phyloP scores from a whole-genome alignment of 2,113 vertebrate genomes.

The Cavia aperea region DNA sequence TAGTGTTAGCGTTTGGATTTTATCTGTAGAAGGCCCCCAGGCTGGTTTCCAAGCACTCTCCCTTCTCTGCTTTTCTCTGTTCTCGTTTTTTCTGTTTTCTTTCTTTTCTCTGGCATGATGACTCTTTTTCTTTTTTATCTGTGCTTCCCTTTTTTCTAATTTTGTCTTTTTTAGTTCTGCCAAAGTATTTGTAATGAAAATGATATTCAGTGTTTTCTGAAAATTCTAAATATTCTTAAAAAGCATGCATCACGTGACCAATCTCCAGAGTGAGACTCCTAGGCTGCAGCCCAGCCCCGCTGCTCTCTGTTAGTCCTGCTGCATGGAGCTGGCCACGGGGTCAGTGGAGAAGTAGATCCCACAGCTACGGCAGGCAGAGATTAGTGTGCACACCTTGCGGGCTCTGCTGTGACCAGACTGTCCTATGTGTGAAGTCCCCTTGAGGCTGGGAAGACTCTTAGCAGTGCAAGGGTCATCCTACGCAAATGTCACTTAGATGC shows the following conservation, averaged over 20 bases:
- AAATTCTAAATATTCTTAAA: not conserved
- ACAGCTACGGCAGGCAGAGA: not conserved
- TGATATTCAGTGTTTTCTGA: slow-evolving; percentile 5
- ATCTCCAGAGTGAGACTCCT: not conserved
- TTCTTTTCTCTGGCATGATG: not conserved
- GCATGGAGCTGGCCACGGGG: too few species aligned
- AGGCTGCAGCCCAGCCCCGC: not conserved
- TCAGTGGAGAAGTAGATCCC: not conserved
- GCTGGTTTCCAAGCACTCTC: not conserved
- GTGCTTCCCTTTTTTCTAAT: not conserved
- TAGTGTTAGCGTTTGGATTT: not conserved
- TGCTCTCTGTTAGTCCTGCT: rapidly evolving
- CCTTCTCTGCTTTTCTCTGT: not conserved
- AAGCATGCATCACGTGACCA: not conserved
- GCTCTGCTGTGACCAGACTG: not conserved
- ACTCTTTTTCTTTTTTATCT: not conserved
- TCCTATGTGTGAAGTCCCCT: not conserved
- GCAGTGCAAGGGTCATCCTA: rapidly evolving
- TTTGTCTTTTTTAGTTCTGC: not conserved
- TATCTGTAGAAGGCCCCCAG: not conserved
- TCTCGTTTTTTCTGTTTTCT: not conserved
- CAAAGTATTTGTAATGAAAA: not conserved
- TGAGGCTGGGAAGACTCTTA: not conserved
- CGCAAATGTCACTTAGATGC: not conserved
- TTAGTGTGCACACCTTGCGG: not conserved